Percentiles rank a stretch among this genome's conserved stretches.
Conservation (phyloP, 2,113 vertebrate genomes). For the Podocnemis expansa region DNA sequence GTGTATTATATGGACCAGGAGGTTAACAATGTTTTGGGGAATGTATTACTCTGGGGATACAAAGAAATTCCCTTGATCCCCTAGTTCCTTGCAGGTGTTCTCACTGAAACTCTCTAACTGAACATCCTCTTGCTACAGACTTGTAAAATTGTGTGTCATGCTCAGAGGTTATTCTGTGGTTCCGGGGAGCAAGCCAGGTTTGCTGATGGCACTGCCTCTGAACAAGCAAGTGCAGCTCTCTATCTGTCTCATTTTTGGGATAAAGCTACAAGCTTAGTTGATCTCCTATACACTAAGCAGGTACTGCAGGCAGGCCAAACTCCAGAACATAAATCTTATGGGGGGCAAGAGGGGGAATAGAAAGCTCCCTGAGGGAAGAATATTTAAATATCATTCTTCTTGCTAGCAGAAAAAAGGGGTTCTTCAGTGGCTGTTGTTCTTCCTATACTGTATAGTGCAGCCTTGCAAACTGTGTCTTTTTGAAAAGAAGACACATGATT, state of each 20-base stretch:
- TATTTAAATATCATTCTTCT: constrained; percentile 51
- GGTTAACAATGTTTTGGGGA: constrained; percentile 13
- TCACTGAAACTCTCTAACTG: neutral
- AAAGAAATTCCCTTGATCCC: constrained; percentile 31
- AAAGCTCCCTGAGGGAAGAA: constrained; percentile 32
- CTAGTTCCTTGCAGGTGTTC: neutral
- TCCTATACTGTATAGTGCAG: neutral
- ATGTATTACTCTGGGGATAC: neutral
- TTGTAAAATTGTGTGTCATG: neutral
- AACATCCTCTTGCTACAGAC: constrained; percentile 16
- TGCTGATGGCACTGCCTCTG: neutral
- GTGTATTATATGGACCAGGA: neutral
- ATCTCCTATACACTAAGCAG: constrained; percentile 21
- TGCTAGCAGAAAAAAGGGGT: constrained; percentile 11
- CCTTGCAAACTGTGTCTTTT: neutral
- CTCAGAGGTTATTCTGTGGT: constrained; percentile 28
- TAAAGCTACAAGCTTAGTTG: constrained; percentile 38
- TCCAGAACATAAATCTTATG: constrained; percentile 58
- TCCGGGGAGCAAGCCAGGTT: constrained; percentile 42
- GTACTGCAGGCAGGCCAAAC: constrained; percentile 1
- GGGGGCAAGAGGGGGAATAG: neutral
- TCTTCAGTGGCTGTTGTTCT: constrained; percentile 7
- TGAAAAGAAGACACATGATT: neutral
- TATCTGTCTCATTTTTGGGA: constrained; percentile 13
- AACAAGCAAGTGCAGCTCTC: constrained; percentile 35